These are phyloP conservation scores for Idaea biselata DNA, from an alignment of 2,888 invertebrate genomes.

Conservation along the genomic window DNA sequence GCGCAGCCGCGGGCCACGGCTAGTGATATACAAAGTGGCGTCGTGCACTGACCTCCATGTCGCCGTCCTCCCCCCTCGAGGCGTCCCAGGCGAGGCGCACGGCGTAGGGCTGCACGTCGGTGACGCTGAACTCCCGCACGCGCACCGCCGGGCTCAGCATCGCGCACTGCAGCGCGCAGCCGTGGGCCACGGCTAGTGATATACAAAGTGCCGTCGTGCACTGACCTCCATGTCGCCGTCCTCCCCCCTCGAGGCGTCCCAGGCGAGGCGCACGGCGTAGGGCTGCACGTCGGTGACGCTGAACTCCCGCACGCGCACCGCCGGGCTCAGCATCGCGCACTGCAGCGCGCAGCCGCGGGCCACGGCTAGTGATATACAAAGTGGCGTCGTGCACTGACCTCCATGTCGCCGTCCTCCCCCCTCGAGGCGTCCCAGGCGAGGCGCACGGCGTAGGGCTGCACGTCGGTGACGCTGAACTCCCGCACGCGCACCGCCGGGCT, in stretches of 20 bases:
- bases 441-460: constrained; percentile 93
- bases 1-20: too few relatives aligned
- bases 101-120: constrained; percentile 95
- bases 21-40: too few relatives aligned
- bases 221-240: constrained; percentile 93
- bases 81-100: constrained; percentile 92
- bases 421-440: constrained; percentile 89
- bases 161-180: constrained; percentile 97
- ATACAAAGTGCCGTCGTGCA: too few relatives aligned
- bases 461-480: constrained; percentile 96
- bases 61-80: constrained; percentile 84
- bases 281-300: constrained; percentile 95
- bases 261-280: constrained; percentile 91
- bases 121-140: constrained; percentile 96
- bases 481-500: constrained; percentile 98
- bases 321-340: constrained; percentile 98
- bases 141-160: constrained; percentile 98
- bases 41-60: constrained; percentile 95
- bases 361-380: too few relatives aligned
- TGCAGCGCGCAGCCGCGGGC: constrained; percentile 97
- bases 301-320: constrained; percentile 98
- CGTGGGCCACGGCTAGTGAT: constrained; percentile 96
- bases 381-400: too few relatives aligned
- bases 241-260: constrained; percentile 86
- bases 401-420: constrained; percentile 88